Conservation (phyloP, 2,797 vertebrate genomes). For the Sitta carolinensis region DNA sequence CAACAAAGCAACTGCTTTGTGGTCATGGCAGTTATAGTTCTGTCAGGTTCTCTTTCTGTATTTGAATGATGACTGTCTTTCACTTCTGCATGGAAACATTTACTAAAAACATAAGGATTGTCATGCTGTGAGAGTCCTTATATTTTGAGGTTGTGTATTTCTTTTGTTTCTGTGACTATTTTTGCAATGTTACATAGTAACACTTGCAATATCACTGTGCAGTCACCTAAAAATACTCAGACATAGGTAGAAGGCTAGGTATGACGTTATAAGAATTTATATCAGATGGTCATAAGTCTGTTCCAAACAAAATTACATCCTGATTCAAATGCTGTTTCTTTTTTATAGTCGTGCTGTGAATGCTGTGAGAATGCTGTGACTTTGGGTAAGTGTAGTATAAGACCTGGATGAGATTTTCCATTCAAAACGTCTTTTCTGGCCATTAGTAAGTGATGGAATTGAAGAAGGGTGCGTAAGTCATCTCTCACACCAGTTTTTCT, state of each 20-base stretch:
- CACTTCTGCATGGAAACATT: constrained; percentile 48
- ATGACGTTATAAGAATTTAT: background rate
- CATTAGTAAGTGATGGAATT: background rate
- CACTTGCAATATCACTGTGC: background rate
- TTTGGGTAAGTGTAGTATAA: background rate
- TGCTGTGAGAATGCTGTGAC: background rate
- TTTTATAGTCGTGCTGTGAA: background rate
- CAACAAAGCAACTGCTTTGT: constrained; percentile 10
- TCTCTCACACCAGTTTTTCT: background rate
- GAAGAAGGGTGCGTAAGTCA: background rate
- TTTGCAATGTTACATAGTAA: background rate
- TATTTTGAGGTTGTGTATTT: background rate
- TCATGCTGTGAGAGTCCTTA: background rate
- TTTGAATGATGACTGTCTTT: constrained; percentile 30
- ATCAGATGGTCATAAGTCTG: background rate
- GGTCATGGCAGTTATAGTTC: constrained; percentile 27
- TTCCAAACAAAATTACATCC: background rate
- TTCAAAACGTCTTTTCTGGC: background rate
- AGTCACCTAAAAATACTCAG: background rate
- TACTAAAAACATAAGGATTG: constrained; percentile 9
- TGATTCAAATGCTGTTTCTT: background rate
- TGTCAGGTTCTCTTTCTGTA: background rate
- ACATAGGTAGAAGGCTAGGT: background rate
- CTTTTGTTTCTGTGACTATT: background rate
- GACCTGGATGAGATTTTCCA: background rate